phyloP scores from a whole-genome alignment of 2,113 vertebrate genomes.

The Semicossyphus pulcher region DNA sequence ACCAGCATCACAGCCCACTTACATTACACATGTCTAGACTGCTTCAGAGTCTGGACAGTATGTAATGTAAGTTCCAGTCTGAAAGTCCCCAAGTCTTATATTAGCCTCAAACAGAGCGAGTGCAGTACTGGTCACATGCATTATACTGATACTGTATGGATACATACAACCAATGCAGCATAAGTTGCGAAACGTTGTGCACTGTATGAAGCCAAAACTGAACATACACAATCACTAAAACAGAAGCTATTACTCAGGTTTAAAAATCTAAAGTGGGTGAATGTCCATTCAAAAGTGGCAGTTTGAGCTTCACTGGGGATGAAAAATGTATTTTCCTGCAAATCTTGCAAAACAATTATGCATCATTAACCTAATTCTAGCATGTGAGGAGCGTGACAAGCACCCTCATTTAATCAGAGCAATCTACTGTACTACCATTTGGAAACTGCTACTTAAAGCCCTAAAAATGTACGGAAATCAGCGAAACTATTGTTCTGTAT shows the following conservation, averaged over 20 bases:
- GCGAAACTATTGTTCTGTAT: too few species aligned
- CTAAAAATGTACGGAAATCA: background rate
- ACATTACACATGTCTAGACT: slow-evolving; percentile 61
- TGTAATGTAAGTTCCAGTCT: slow-evolving; percentile 35
- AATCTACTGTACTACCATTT: background rate
- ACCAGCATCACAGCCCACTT: slow-evolving; percentile 42
- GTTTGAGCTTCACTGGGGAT: background rate
- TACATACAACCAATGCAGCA: background rate
- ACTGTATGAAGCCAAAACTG: background rate
- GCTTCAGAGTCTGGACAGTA: slow-evolving; percentile 26
- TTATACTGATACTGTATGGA: too few species aligned
- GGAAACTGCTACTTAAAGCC: background rate
- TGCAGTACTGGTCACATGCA: background rate
- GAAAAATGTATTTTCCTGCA: background rate
- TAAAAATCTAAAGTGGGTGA: background rate
- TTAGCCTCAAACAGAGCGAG: background rate
- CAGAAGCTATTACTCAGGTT: too few species aligned
- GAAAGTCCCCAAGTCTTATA: background rate
- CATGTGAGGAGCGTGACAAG: background rate
- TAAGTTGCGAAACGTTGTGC: background rate
- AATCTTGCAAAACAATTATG: background rate
- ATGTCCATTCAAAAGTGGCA: background rate
- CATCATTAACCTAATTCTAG: slow-evolving; percentile 22
- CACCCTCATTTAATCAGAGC: background rate
- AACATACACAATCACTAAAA: too few species aligned